Conservation (phyloP, 2,113 vertebrate species). For the Gnathochromis pfefferi region DNA sequence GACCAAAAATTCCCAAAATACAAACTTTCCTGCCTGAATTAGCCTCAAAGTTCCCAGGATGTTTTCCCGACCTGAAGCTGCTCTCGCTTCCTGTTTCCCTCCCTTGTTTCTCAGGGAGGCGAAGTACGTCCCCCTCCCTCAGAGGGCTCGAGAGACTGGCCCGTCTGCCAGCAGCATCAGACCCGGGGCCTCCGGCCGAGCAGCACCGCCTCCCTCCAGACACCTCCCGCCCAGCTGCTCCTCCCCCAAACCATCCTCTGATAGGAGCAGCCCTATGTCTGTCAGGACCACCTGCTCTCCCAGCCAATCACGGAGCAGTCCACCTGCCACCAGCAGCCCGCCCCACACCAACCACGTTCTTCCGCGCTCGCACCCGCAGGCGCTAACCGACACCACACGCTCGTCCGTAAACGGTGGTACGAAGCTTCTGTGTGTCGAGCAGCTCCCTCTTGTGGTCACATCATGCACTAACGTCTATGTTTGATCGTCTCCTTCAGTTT, state of each 20-base stretch:
- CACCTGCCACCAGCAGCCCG: conserved; percentile 24
- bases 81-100: background rate
- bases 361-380: conserved; percentile 48
- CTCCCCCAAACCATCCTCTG: conserved; percentile 31
- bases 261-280: conserved; percentile 58
- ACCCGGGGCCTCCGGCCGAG: conserved; percentile 54
- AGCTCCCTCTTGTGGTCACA: background rate
- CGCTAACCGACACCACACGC: conserved; percentile 24
- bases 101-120: conserved; percentile 66
- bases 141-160: conserved; percentile 72
- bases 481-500: conserved; percentile 50
- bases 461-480: background rate
- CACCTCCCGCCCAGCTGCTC: conserved; percentile 28
- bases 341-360: conserved; percentile 36
- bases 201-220: conserved; percentile 10
- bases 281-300: conserved; percentile 47
- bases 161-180: conserved; percentile 1
- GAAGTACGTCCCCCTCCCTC: conserved; percentile 79
- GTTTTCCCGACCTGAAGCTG: background rate
- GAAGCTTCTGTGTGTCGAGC: background rate
- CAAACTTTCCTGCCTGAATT: background rate
- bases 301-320: conserved; percentile 72
- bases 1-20: background rate
- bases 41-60: background rate
- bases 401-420: conserved; percentile 60